Conservation (phyloP, 2,797 vertebrate genomes). For the Sebastes hubbsi region DNA sequence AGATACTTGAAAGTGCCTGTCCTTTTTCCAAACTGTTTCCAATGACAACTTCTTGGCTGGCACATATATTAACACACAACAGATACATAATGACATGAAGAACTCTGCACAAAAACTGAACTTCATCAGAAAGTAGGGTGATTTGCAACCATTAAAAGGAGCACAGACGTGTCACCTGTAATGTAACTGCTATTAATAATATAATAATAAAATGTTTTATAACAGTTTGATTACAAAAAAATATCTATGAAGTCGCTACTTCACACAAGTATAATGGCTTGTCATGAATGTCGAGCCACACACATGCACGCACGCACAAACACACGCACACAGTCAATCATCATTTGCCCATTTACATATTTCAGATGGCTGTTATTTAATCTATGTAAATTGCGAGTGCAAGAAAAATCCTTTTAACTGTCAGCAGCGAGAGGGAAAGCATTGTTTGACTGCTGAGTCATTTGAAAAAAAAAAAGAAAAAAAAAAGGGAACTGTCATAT, state of each 20-base stretch:
- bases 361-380: slow-evolving; percentile 34
- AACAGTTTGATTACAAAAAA: background rate
- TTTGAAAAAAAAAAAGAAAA: slow-evolving; percentile 25
- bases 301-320: background rate
- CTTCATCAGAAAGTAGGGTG: background rate
- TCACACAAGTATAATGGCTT: background rate
- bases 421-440: background rate
- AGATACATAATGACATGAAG: background rate
- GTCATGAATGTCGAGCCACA: background rate
- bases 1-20: too few species aligned
- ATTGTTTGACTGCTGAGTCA: slow-evolving; percentile 50
- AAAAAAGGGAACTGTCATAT: slow-evolving; percentile 26
- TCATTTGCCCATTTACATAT: slow-evolving; percentile 43
- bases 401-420: background rate
- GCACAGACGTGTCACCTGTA: background rate
- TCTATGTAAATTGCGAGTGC: slow-evolving; percentile 24
- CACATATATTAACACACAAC: too few species aligned
- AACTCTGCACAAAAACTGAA: background rate
- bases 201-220: background rate
- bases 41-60: too few species aligned
- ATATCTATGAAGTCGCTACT: background rate
- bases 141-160: background rate
- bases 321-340: background rate
- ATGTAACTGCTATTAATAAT: background rate
- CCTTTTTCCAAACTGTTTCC: too few species aligned